These are phyloP conservation scores for Triops cancriformis DNA, from an alignment of 1,140 invertebrate genomes.

Conservation along the genomic window DNA sequence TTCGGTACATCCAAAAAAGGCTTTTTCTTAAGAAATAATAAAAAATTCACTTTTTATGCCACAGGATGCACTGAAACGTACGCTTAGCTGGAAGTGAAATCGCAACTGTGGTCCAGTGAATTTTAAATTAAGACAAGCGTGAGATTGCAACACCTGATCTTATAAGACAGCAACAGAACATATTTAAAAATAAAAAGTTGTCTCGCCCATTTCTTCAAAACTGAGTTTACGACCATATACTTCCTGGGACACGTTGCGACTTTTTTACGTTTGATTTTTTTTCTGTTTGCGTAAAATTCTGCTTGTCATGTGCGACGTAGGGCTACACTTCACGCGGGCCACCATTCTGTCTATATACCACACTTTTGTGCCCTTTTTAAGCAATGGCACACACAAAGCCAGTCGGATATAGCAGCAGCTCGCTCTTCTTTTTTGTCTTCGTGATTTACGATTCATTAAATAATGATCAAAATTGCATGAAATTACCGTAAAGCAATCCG, in stretches of 20 bases:
- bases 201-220: too few species aligned
- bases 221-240: too few species aligned
- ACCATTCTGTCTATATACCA: too few species aligned
- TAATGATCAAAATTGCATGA: slow-evolving; percentile 14
- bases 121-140: too few species aligned
- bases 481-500: slow-evolving; percentile 58
- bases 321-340: too few species aligned
- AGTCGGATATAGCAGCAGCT: neutral
- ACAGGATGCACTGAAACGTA: too few species aligned
- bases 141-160: neutral
- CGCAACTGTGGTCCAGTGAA: too few species aligned
- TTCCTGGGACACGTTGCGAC: neutral
- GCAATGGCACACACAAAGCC: neutral
- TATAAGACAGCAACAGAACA: neutral
- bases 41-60: neutral
- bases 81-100: too few species aligned
- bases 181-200: too few species aligned
- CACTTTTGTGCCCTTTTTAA: neutral
- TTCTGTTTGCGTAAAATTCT: too few species aligned
- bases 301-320: too few species aligned
- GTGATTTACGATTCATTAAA: slow-evolving; percentile 6
- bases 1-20: neutral
- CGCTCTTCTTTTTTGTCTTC: neutral
- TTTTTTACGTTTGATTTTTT: too few species aligned
- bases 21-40: neutral